Evolutionary conservation across 2,113 vertebrate species (phyloP).

Genomic region (Benthochromis sp.): DNA sequence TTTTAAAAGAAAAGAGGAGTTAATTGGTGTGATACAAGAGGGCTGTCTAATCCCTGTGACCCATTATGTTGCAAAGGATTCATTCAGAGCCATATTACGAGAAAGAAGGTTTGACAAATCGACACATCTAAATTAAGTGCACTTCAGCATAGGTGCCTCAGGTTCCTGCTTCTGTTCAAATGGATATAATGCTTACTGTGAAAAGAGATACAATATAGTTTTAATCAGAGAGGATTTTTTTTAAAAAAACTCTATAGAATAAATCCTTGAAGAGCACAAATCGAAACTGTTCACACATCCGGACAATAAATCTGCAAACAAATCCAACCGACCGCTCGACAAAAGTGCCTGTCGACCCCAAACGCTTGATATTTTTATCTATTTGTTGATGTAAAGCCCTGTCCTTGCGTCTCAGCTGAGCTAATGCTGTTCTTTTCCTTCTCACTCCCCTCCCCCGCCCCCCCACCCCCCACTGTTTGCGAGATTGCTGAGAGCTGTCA

Average conservation of each 20-base stretch:
- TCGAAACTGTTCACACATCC: conserved; percentile 26
- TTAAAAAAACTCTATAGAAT: not conserved
- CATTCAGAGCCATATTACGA: conserved; percentile 66
- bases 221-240: conserved; percentile 44
- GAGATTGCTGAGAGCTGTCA: conserved; percentile 8
- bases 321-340: conserved; percentile 25
- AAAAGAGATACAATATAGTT: conserved; percentile 59
- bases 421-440: not conserved
- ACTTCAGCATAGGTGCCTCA: conserved; percentile 81
- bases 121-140: conserved; percentile 72
- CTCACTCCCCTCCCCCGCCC: not conserved
- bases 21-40: conserved; percentile 41
- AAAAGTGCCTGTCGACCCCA: conserved; percentile 78
- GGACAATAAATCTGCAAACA: conserved; percentile 23
- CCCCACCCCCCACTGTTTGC: not conserved
- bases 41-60: conserved; percentile 40
- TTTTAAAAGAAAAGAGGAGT: not conserved
- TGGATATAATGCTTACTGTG: conserved; percentile 48
- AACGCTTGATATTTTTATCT: conserved; percentile 45
- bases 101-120: conserved; percentile 49
- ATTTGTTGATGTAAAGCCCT: conserved; percentile 76
- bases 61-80: conserved; percentile 48
- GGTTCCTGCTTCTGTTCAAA: conserved; percentile 55
- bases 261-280: conserved; percentile 67
- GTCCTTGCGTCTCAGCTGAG: conserved; percentile 46